Evolutionary conservation across 1,140 invertebrate species (phyloP), one percentile per base, ranked within the genome.

Genomic region (Drosophila seguyi): DNA sequence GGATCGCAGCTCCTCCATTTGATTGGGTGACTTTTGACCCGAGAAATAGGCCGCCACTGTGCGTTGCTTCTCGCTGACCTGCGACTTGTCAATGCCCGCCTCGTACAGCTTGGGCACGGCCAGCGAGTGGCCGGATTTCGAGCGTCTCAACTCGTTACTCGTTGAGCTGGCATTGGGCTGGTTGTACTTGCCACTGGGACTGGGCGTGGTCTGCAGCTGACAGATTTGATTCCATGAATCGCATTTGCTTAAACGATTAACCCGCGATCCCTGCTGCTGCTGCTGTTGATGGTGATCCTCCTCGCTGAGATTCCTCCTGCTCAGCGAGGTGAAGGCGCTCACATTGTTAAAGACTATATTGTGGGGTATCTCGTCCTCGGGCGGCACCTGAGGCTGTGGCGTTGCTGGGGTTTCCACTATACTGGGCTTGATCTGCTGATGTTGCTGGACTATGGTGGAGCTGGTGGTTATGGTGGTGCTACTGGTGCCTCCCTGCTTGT

Each of bases 1-100:
- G 3, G 75, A 81, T 16, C 55, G 75, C 16, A 83, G 18, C 25
- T 87, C 83, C 31, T 79, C 83, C 38, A 77, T 29, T 25, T 82
- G 75, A 1, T 81, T 88, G 6, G 93, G 91, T 18, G 92, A 92
- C 60, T 92, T 92, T 47, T 93, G 92, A 1, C 94, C 94, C 3
- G 93, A 92, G 82, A 97, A 96, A 86, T 97, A 97, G n/a, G 96
- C 95, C 61, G 96, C 96, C 42, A 98, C 95, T 6, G 96, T 96
- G 38, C 95, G 94, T 80, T 96, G 95, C 93, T 97, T 97, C 34
- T 95, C 95, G 11, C 94, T 93, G 10, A 97, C 92, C 66, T 95
- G 95, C n/a, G 96, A 95, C 57, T 95, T 95, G 8, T 95, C 94
- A 60, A 97, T 95, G 25, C 96, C 95, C 7, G 96, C 96, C 91